Evolutionary conservation across 2,113 vertebrate species (phyloP), one percentile per base, ranked within the genome.

Genomic region (Phalacrocorax carbo): DNA sequence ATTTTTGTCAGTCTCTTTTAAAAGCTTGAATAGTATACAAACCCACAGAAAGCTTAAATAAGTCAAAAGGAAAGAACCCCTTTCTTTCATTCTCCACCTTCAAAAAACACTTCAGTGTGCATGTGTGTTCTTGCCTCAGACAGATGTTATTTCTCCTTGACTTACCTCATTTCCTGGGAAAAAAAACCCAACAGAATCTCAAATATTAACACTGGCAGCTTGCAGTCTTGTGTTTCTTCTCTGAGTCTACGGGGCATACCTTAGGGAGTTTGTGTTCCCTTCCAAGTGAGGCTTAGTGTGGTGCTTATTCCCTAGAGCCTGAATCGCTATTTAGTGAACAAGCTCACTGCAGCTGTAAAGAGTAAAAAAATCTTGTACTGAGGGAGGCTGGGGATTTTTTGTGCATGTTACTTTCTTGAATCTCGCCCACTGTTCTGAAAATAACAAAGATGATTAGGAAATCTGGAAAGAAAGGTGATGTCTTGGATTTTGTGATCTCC

Each of bases 101-200:
- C 49, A 84, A 87, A 89, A 91, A 92, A 7, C 40, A 32, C 88
- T 89, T 82, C 65, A 87, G 61, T 49, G 26, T 57, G 44, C 82
- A 40, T 88, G 52, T 86, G 68, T 90, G 57, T 81, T 84, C 90
- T 88, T 90, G 30, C 49, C 54, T 90, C 72, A 82, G 73, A 95
- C 86, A 95, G 84, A 78, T 86, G 88, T 89, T 94, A 78, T 91
- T 97, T 95, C 83, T 95, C 54, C 83, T 92, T 94, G 85, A 73
- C 87, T 93, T 91, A 48, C 55, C 73, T 97, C 25, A 89, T 79
- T 97, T 94, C 66, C 82, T 61, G 44, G 36, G 79, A 29, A 95
- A 86, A 86, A 93, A 91, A 8, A 6, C 42, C 42, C 58, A 95
- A 34, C 57, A 80, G 46, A 86, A 86, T 94, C 76, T 95, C 94